Evolutionary conservation across 2,888 invertebrate genomes (phyloP), one percentile per base, ranked within the genome.

Genomic region (Drosophila putrida): DNA sequence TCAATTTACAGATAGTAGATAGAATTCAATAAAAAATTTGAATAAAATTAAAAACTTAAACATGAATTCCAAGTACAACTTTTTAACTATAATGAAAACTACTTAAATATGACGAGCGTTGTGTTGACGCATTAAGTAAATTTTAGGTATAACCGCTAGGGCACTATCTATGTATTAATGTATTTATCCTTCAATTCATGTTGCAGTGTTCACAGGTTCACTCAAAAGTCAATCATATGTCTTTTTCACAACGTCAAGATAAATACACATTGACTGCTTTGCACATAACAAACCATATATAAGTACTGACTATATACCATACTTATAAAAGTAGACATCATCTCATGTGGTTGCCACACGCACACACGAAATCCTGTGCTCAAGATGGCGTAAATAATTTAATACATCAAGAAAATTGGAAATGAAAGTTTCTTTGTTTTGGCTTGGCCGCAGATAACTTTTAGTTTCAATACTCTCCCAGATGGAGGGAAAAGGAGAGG

Each of bases 381-480:
- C 90, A 90, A 91, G 90, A 89, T 90, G 86, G 89, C 82, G 90
- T 90, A 90, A 87, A 89, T 90, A 90, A 91, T 90, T 90, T 84
- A 80, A 90, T 89, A 90, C 89, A 90, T 90, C 88, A 86, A 88
- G 82, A 84, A 89, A 90, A 89, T 90, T 89, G 90, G 90, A 89
- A 90, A 90, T 88, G 90, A 89, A 89, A 90, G 88, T 89, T 90
- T 84, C 82, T 85, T 82, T 85, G 85, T 83, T 87, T 89, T 87
- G 87, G 80, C 73, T 70, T 86, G 71, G 87, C 72, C 82, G 80
- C 78, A 87, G 85, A 84, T 80, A 87, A 84, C 85, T 89, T 85
- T 89, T 89, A 89, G 89, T 85, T 85, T 89, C 89, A 64, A 70
- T 79, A 44, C 54, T 59, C 41, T 51, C 44, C 28, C n/a, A 25